A percentile compares a stretch with the other conserved stretches of the same genome.
phyloP scores from a whole-genome alignment of 2,888 invertebrate genomes.

The Artemia sinica region DNA sequence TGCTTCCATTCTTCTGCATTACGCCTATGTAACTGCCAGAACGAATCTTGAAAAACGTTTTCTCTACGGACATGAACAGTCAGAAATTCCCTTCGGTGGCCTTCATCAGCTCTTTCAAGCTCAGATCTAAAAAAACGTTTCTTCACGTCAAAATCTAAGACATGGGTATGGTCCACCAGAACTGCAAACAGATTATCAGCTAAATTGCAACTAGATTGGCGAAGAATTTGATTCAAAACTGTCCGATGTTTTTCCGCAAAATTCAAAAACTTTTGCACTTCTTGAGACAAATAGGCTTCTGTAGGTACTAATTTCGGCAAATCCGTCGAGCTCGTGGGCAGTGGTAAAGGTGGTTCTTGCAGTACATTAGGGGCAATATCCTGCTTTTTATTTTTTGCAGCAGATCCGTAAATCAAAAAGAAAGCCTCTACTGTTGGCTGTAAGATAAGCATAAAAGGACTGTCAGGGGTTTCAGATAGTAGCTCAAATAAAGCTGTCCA shows the following conservation, averaged over 20 bases:
- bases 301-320: constrained; percentile 25
- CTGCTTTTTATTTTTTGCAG: constrained; percentile 31
- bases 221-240: constrained; percentile 64
- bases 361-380: constrained; percentile 31
- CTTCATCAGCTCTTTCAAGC: constrained; percentile 61
- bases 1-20: constrained; percentile 77
- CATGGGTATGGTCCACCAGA: constrained; percentile 65
- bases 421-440: constrained; percentile 79
- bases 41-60: constrained; percentile 74
- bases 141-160: constrained; percentile 77
- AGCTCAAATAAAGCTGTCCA: constrained; percentile 60
- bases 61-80: constrained; percentile 67
- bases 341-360: constrained; percentile 28
- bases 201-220: constrained; percentile 57
- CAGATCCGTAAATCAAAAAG: constrained; percentile 65
- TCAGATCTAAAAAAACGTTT: constrained; percentile 70
- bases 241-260: constrained; percentile 75
- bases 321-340: constrained; percentile 23
- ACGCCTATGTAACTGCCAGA: constrained; percentile 62
- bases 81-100: constrained; percentile 57
- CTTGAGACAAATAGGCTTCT: constrained; percentile 35
- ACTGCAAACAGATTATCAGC: constrained; percentile 74
- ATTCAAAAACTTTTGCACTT: constrained; percentile 57
- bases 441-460: constrained; percentile 65
- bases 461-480: constrained; percentile 63